Conservation (phyloP, 2,888 invertebrate genomes). For the Ormia ochracea region DNA sequence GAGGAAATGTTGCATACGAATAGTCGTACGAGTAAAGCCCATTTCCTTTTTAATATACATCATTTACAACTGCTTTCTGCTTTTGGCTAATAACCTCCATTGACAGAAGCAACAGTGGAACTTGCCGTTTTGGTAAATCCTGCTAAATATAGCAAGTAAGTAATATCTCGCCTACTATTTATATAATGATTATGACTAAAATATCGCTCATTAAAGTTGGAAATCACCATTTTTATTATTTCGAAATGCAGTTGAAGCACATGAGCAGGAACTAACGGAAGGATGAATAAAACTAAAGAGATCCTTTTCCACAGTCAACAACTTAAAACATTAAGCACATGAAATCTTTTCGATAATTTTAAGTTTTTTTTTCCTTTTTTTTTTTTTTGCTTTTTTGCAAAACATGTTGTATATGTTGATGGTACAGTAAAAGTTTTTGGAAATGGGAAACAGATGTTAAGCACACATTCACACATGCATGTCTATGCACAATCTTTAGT, state of each 20-base stretch:
- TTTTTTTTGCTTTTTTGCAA: too few relatives aligned
- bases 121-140: background rate
- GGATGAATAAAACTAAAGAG: background rate
- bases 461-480: background rate
- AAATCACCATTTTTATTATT: slow-evolving; percentile 49
- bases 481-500: slow-evolving; percentile 10
- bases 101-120: background rate
- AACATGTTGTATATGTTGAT: slow-evolving; percentile 18
- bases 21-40: too few relatives aligned
- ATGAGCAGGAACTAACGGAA: background rate
- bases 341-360: slow-evolving; percentile 17
- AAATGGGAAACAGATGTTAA: slow-evolving; percentile 47
- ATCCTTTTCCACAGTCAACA: background rate
- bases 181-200: slow-evolving; percentile 5
- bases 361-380: background rate
- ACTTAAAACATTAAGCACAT: slow-evolving; percentile 48
- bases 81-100: slow-evolving; percentile 7
- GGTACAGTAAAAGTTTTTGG: slow-evolving; percentile 17
- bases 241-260: background rate
- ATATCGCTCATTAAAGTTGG: slow-evolving; percentile 29
- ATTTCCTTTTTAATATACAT: slow-evolving; percentile 19
- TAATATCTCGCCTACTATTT: background rate
- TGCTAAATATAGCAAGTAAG: background rate
- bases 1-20: too few relatives aligned
- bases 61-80: slow-evolving; percentile 20